Evolutionary conservation across 2,113 vertebrate genomes (phyloP).

Genomic region (Nothocercus nigrocapillus): DNA sequence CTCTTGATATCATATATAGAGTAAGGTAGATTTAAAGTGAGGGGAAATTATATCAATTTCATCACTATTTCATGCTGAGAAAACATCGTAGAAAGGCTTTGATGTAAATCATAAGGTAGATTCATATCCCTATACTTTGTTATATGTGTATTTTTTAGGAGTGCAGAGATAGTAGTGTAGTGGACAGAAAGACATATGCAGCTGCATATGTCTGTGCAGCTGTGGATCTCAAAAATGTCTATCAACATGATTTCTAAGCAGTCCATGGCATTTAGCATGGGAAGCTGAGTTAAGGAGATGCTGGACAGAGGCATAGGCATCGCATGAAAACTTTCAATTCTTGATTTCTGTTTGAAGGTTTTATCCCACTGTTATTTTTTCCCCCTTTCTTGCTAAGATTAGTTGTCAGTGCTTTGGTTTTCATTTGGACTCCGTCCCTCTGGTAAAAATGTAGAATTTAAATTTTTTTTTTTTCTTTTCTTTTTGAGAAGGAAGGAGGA

Average conservation of each 20-base stretch:
- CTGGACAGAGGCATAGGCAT: not conserved
- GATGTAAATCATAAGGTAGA: not conserved
- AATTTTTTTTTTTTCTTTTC: not conserved
- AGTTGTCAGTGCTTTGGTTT: not conserved
- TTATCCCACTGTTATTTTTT: not conserved
- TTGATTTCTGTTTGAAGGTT: not conserved
- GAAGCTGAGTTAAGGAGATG: not conserved
- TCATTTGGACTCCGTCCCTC: not conserved
- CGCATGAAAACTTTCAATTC: not conserved
- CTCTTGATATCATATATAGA: not conserved
- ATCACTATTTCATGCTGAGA: not conserved
- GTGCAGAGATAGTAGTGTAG: not conserved
- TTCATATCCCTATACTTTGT: not conserved
- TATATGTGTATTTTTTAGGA: not conserved
- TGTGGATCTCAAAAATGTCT: not conserved
- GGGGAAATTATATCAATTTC: not conserved
- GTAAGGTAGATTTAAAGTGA: not conserved
- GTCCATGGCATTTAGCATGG: not conserved
- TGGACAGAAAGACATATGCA: not conserved
- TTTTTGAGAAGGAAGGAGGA: not conserved
- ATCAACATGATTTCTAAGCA: accelerated
- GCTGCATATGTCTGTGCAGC: not conserved
- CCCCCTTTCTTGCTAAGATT: not conserved
- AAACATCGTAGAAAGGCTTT: not conserved
- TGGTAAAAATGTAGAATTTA: not conserved